phyloP scores from a whole-genome alignment of 1,140 invertebrate genomes.

The Spodoptera litura region DNA sequence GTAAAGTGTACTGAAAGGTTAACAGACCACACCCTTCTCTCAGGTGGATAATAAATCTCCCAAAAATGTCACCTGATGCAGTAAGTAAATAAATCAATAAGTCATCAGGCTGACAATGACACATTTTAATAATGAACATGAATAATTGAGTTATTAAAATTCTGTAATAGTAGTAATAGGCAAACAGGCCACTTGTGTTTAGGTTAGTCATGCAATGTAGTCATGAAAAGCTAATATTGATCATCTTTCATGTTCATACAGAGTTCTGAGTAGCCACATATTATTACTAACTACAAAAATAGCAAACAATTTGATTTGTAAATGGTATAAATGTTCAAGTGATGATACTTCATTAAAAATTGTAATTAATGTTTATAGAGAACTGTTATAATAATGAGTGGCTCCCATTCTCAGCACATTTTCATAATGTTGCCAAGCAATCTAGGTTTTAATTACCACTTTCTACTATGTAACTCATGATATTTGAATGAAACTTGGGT shows the following conservation, averaged over 20 bases:
- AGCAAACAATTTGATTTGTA: no score
- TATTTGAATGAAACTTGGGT: neutral
- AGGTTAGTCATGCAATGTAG: constrained; percentile 29
- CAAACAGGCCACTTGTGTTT: constrained; percentile 5
- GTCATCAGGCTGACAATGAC: constrained; percentile 5
- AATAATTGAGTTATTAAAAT: constrained; percentile 20
- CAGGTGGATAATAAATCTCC: constrained; percentile 9
- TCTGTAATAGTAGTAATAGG: neutral
- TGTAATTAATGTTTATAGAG: constrained; percentile 26
- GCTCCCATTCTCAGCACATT: constrained; percentile 32
- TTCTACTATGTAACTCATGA: constrained; percentile 11
- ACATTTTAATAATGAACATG: constrained; percentile 23
- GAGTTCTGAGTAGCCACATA: neutral
- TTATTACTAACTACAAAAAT: no score
- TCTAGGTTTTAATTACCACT: constrained; percentile 38
- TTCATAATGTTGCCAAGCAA: constrained; percentile 6
- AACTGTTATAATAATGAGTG: constrained; percentile 34
- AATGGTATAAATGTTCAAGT: neutral
- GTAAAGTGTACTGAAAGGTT: constrained; percentile 30
- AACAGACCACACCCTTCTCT: constrained; percentile 41
- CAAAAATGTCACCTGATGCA: constrained; percentile 16
- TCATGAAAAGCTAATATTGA: constrained; percentile 15
- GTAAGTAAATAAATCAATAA: constrained; percentile 30
- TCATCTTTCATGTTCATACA: constrained; percentile 5
- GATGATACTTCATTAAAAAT: constrained; percentile 8